Base-by-base conservation (phyloP, 2,797 vertebrate genomes). In the Sebastes wilsoni region DNA sequence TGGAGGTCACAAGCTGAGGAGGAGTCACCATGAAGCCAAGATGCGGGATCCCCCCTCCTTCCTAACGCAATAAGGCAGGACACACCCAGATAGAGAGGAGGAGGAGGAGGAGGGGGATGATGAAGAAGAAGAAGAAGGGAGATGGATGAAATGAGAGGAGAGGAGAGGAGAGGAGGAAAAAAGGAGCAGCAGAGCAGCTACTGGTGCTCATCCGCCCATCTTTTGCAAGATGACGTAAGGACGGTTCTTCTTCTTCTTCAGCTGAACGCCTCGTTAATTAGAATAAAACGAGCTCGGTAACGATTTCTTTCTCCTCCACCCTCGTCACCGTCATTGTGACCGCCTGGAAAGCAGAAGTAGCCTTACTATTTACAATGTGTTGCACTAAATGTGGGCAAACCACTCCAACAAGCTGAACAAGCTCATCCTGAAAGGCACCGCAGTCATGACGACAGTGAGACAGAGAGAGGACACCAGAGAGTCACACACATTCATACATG, bases 31-130 rank as follows among this genome's bases (percentile, higher is more conserved):
- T 79, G 74, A 90, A 90, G 80, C 84, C 85, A 84, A 90, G 89
- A 94, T 92, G 93, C 88, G 94, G 95, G 95, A 95, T 94, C 94
- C 92, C 94, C 93, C 92, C 90, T 93, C 91, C 84, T 83, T 81
- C 74, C 85, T 84, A 86, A 94, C 88, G 92, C 94, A 95, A 90
- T 89, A 93, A 93, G 85, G 88, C 87, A 93, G 91, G 94, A 94
- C 95, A 95, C 94, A 95, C 95, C 94, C 93, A 95, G 93, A 79
- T 60, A 74, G 76, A 79, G 85, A 79, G 75, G 67, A 27, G 68
- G 75, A 75, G 20, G 8, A 58, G n/a, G 56, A 38, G 23, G 64
- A 65, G 22, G 13, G 38, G 14, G 14, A 42, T 42, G 38, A 20
- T 9, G 46, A 49, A 8, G 61, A n/a, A 9, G 46, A n/a, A 9